Evolutionary conservation across 2,797 vertebrate species (phyloP), one percentile per base, ranked within the genome.

Genomic region (Eulemur coronatus): DNA sequence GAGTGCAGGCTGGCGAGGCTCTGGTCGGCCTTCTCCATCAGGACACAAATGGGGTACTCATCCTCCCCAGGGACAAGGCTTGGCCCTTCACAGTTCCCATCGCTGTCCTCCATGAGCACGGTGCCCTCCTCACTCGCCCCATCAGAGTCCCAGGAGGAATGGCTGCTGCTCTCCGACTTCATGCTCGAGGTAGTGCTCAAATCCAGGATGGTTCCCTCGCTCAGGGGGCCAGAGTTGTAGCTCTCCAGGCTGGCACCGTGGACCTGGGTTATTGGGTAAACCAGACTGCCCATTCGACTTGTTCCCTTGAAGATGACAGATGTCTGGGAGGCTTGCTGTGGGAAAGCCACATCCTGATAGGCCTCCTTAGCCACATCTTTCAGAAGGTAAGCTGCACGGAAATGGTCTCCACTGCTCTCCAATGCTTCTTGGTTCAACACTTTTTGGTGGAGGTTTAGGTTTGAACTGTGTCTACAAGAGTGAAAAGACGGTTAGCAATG

Each of bases 361-460:
- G 98, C 98, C 93, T 99, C 99, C 89, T 98, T 98, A 76, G 99
- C 98, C 98, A 98, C 98, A 48, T 99, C 99, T 98, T 99, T 99
- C 98, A 99, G 98, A 97, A 99, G 99, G 96, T 99, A 98, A 69
- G 98, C 97, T 28, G 99, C 97, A 33, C 96, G 98, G 98, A 99
- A 99, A 91, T 98, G 98, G 87, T 98, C 97, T 84, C 97, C 98
- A 76, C 98, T 96, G 69, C 98, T 97, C 94, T 98, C 98, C 98
- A 99, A 97, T 55, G 98, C 98, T 98, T 99, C 99, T 99, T 99
- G 99, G 99, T 98, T 99, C 99, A 99, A 98, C 97, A 99, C 99
- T 98, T 99, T 99, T 97, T 99, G 99, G 98, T 99, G 99, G 96
- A 99, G 99, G 98, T 99, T 99, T 97, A 99, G 96, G 98, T 99